phyloP scores from a whole-genome alignment of 2,797 vertebrate species.

The Petrocephalus schoutedeni region DNA sequence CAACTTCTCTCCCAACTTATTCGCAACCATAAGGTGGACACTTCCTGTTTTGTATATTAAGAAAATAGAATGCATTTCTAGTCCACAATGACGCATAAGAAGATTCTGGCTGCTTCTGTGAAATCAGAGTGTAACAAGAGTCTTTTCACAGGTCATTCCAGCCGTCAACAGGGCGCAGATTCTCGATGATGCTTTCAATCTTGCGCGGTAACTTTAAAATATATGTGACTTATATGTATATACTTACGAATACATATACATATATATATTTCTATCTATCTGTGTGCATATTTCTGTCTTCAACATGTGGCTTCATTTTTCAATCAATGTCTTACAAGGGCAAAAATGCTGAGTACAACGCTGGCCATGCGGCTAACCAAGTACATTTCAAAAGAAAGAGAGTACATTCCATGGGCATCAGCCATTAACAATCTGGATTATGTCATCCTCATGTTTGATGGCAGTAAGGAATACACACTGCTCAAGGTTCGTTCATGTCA shows the following conservation, averaged over 20 bases:
- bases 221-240: neutral
- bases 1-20: conserved; percentile 66
- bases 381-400: conserved; percentile 66
- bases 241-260: too few species aligned
- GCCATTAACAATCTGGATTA: conserved; percentile 70
- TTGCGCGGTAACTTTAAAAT: conserved; percentile 71
- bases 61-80: neutral
- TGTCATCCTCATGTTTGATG: conserved; percentile 82
- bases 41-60: fast-evolving
- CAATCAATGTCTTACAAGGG: conserved; percentile 54
- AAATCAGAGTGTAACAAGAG: neutral
- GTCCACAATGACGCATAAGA: neutral
- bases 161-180: conserved; percentile 84
- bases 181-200: conserved; percentile 79
- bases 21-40: conserved; percentile 48
- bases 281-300: neutral
- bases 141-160: conserved; percentile 63
- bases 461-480: conserved; percentile 69
- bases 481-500: conserved; percentile 64
- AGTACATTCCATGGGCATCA: conserved; percentile 80
- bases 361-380: conserved; percentile 73
- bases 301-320: neutral
- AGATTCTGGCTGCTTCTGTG: neutral
- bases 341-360: conserved; percentile 53
- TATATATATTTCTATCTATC: neutral